These are phyloP conservation scores for Sebastes elongatus DNA, from an alignment of 2,797 vertebrate genomes.

Conservation along the genomic window DNA sequence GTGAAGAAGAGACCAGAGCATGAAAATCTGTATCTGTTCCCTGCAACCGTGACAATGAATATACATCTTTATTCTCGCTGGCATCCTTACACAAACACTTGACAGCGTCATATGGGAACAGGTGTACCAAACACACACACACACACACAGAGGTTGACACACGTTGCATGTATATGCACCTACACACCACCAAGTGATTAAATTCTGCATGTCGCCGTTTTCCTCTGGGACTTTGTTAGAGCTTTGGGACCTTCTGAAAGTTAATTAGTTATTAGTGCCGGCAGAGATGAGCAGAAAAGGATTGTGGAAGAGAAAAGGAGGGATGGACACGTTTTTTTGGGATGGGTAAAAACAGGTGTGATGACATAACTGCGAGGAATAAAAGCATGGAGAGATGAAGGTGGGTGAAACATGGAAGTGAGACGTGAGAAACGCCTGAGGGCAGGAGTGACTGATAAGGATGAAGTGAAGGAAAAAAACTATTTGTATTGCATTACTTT, in stretches of 20 bases:
- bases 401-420: neutral
- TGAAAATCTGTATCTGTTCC: neutral
- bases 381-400: neutral
- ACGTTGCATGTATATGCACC: neutral
- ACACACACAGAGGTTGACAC: neutral
- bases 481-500: neutral
- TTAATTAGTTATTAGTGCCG: constrained; percentile 73
- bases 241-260: constrained; percentile 52
- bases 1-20: neutral
- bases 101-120: neutral
- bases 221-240: constrained; percentile 35
- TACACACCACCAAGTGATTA: constrained; percentile 34
- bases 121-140: neutral
- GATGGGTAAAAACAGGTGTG: neutral
- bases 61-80: neutral
- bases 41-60: neutral
- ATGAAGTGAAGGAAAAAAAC: neutral
- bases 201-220: constrained; percentile 25
- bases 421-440: neutral
- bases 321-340: neutral
- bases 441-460: neutral
- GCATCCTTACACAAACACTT: neutral
- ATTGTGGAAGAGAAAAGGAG: constrained; percentile 11
- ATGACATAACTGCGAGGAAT: neutral
- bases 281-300: constrained; percentile 44